Evolutionary conservation across 2,888 invertebrate species (phyloP).

Genomic region (Leucophenga montana): DNA sequence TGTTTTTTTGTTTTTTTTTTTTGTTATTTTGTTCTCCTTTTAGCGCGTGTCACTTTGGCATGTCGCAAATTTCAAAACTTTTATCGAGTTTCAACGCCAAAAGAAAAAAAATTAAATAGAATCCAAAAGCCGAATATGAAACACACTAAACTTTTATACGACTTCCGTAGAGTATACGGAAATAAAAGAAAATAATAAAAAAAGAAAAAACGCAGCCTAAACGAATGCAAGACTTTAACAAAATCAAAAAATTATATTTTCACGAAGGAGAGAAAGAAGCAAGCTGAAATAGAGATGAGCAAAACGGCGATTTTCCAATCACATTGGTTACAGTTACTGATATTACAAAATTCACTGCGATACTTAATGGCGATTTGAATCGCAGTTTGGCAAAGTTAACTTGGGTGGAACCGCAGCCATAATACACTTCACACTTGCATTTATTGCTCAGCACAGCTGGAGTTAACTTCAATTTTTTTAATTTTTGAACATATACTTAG

Average conservation of each 20-base stretch:
- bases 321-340: too few relatives aligned
- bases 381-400: too few relatives aligned
- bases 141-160: constrained; percentile 15
- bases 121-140: neutral
- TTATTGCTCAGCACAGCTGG: too few relatives aligned
- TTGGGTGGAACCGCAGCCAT: too few relatives aligned
- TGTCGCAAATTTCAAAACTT: constrained; percentile 63
- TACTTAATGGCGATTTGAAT: too few relatives aligned
- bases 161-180: constrained; percentile 8
- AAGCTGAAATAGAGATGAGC: too few relatives aligned
- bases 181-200: neutral
- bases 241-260: constrained; percentile 1
- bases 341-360: too few relatives aligned
- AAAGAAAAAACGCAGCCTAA: neutral
- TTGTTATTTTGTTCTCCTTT: neutral
- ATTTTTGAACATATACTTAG: too few relatives aligned
- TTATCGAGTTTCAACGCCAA: constrained; percentile 45
- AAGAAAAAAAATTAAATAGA: constrained; percentile 24
- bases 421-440: too few relatives aligned
- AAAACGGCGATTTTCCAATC: too few relatives aligned
- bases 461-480: too few relatives aligned
- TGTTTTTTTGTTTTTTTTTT: constrained; percentile 5
- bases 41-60: constrained; percentile 58
- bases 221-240: constrained; percentile 17
- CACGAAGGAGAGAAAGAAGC: neutral